Evolutionary conservation across 2,888 invertebrate genomes (phyloP).

Genomic region (Aporophyla nigra): DNA sequence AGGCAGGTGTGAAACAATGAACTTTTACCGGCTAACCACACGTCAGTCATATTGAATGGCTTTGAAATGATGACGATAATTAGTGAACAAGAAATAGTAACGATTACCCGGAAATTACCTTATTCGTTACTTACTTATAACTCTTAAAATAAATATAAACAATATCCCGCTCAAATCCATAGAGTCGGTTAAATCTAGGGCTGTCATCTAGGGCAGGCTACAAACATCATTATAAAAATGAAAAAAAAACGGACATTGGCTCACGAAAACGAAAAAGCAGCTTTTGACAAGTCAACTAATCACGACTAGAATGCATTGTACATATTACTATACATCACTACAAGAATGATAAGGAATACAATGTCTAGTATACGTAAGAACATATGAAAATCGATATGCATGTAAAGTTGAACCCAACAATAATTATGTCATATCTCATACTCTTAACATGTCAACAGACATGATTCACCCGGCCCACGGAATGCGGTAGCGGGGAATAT

Average conservation of each 20-base stretch:
- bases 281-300: background rate
- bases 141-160: background rate
- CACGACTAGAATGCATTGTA: background rate
- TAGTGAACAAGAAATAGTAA: constrained; percentile 13
- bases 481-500: constrained; percentile 60
- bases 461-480: constrained; percentile 66
- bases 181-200: background rate
- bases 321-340: background rate
- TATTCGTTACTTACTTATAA: background rate
- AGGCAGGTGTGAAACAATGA: constrained; percentile 58
- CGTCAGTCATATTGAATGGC: constrained; percentile 28
- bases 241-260: no score
- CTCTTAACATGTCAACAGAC: constrained; percentile 55
- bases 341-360: background rate
- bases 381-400: constrained; percentile 15
- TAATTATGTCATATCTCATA: constrained; percentile 50
- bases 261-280: background rate
- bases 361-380: background rate
- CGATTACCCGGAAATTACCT: background rate
- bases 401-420: constrained; percentile 30
- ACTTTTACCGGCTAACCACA: constrained; percentile 41
- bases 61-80: constrained; percentile 15
- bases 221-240: background rate
- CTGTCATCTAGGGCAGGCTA: background rate
- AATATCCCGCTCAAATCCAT: background rate